Base-by-base conservation (phyloP, 2,797 vertebrate species). In the Silurus aristotelis region DNA sequence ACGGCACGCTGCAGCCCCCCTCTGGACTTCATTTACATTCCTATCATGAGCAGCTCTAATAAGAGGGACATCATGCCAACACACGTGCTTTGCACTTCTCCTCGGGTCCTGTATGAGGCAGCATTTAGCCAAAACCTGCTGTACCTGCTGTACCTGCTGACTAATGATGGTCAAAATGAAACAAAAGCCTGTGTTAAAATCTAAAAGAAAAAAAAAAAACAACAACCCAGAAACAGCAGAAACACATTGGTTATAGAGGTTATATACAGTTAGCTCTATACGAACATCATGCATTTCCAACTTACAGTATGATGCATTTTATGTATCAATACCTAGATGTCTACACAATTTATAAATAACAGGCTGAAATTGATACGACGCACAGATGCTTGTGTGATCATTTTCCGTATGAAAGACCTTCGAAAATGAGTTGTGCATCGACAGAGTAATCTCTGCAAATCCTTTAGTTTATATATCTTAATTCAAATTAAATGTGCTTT, bases 11-110 rank as follows among this genome's bases (percentile, higher is more conserved):
- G 25, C 27, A 63, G 15, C 78, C 82, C 82, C 60, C 76, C 78
- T 86, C 73, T 14, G 78, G 48, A 83, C 84, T 86, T 88, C 86
- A 88, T 89, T 89, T 71, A 84, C 68, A 89, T 89, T 88, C 89
- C n/a, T 58, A 43, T 82, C 89, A 89, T 82, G 72, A 19, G 8
- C 73, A 48, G 84, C 73, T 66, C 75, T 75, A 85, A 83, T 80
- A 48, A 84, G 73, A 79, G 70, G 77, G 63, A 75, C 71, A 48
- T 66, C 70, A 38, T 20, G 55, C 80, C 48, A 55, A 79, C 71
- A 75, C 25, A 58, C 43, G n/a, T 38, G n/a, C 22, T 52, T 84
- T 80, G 48, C 19, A 68, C 10, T 76, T 81, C n/a, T 60, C 38
- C 38, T 68, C 13, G 8, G 22, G 7, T 58, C 85, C 82, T 80